Conservation (phyloP, 2,113 vertebrate species). For the Elaphurus davidianus region DNA sequence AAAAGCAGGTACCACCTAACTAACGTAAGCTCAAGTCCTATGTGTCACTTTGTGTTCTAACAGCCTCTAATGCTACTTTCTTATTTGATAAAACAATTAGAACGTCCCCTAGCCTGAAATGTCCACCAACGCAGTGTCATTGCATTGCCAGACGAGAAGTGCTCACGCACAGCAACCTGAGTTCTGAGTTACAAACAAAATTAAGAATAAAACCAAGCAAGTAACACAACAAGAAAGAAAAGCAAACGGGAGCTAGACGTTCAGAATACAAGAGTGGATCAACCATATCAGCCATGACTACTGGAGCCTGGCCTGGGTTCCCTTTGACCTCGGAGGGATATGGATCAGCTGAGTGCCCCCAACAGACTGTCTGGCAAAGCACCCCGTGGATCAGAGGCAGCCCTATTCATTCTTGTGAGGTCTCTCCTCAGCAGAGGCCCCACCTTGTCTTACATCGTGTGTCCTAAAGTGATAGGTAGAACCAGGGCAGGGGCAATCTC, state of each 20-base stretch:
- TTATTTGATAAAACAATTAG: neutral
- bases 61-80: neutral
- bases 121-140: neutral
- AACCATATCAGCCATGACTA: rapidly evolving
- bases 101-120: neutral
- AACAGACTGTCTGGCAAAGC: neutral
- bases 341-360: neutral
- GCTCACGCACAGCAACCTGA: neutral
- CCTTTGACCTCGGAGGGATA: neutral
- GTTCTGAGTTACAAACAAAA: neutral
- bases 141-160: neutral
- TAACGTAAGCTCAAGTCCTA: neutral
- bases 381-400: neutral
- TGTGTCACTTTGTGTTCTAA: neutral
- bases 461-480: neutral
- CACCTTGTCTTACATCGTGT: neutral
- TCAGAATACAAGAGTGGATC: neutral
- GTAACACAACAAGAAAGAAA: neutral
- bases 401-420: no score
- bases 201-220: neutral
- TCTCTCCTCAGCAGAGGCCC: neutral
- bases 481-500: neutral
- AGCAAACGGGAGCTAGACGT: neutral
- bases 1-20: neutral
- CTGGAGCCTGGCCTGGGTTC: neutral